These are phyloP conservation scores for Biston stratarius DNA, from an alignment of 2,888 invertebrate genomes.

Conservation along the genomic window DNA sequence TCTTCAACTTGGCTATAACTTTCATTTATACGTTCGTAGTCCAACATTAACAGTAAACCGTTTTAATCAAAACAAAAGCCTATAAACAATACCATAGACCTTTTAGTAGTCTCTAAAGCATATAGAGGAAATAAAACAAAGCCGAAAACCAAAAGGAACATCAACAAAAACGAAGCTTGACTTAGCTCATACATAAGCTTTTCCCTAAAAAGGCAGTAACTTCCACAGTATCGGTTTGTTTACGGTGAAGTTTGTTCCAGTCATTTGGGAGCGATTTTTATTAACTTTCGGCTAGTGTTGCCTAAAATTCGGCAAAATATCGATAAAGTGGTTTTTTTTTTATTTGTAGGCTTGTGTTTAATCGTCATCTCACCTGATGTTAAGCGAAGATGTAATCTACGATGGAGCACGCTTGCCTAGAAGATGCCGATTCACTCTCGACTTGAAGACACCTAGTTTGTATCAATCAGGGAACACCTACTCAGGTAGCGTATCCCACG, in stretches of 20 bases:
- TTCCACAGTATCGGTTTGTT: conserved; percentile 69
- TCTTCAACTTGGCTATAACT: not conserved
- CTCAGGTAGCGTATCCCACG: too few relatives aligned
- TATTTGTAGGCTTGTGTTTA: too few relatives aligned
- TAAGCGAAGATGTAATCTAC: too few relatives aligned
- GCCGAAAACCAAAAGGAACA: conserved; percentile 27
- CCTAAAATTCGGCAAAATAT: conserved; percentile 54
- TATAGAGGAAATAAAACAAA: conserved; percentile 33
- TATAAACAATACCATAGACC: conserved; percentile 29
- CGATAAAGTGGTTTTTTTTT: not conserved
- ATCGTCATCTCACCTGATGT: too few relatives aligned
- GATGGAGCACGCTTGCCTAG: too few relatives aligned
- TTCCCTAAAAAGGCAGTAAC: conserved; percentile 45
- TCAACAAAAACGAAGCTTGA: conserved; percentile 28
- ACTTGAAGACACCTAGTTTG: not conserved
- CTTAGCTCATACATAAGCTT: conserved; percentile 40
- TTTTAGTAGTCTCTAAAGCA: conserved; percentile 34
- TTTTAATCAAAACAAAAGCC: conserved; percentile 39
- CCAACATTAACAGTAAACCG: conserved; percentile 17
- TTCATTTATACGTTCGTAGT: conserved; percentile 1
- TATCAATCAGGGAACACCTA: too few relatives aligned
- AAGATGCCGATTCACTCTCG: too few relatives aligned
- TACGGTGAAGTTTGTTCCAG: conserved; percentile 72
- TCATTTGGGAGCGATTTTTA: conserved; percentile 82
- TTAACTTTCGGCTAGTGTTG: conserved; percentile 67